Evolutionary conservation across 2,113 vertebrate species (phyloP), one percentile per base, ranked within the genome.

Genomic region (Dolichotis patagonum): DNA sequence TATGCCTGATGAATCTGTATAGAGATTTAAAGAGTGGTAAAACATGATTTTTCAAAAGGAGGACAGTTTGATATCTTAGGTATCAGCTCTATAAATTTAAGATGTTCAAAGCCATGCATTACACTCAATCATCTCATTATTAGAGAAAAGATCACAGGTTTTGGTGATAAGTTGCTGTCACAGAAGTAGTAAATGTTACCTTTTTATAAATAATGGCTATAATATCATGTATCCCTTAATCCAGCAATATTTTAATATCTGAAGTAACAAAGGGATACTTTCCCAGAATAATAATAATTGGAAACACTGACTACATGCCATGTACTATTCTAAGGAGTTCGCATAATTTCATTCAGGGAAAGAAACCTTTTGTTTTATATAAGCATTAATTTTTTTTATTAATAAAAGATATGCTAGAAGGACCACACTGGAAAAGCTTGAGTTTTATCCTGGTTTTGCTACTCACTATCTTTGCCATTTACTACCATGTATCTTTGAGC

Each of bases 1-100:
- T 99, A 99, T 4, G 99, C 99, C 98, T 99, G 99, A 94, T 99
- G 99, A 95, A 99, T 99, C 99, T 99, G 98, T 73, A 84, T 58
- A 84, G 1, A 85, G 85, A 97, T 8, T 0, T 0, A 63, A 93
- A 96, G 0, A 46, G 60, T 38, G 0, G 91, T 2, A 0, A 78
- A 75, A 63, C 67, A 3, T 1, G 4, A 56, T 0, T 24, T 20
- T 35, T 96, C 62, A 54, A 86, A 96, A 96, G 95, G 38, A 92
- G 20, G 62, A 92, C 26, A 91, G 30, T 63, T 97, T 82, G 78
- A 38, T 71, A 94, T 83, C 73, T 81, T 69, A 87, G 43, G 67
- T 52, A 83, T 26, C 24, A 94, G 78, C 92, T 96, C 32, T n/a
- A 88, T 52, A 97, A 77, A 86, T 41, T 54, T 91, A 83, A 96